Conservation (phyloP, 2,797 vertebrate species). For the Ptychobarbus kaznakovi region DNA sequence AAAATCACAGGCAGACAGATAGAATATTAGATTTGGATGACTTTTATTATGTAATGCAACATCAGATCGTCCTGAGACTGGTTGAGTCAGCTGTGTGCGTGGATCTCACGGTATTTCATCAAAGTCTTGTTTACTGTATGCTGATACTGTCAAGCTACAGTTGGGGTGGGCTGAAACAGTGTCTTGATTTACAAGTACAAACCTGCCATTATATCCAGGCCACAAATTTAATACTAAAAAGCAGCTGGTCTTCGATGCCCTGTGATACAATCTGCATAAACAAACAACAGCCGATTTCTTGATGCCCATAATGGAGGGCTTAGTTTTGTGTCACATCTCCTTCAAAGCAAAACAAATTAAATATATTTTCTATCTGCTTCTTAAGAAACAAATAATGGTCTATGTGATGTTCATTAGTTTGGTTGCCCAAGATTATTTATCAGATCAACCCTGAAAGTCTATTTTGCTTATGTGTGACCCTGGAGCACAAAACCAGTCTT, state of each 20-base stretch:
- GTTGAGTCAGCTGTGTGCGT: not conserved
- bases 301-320: not conserved
- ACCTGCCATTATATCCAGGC: conserved; percentile 48
- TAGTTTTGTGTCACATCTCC: not conserved
- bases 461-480: not conserved
- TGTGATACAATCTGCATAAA: not conserved
- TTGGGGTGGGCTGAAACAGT: conserved; percentile 15
- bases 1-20: no score
- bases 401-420: not conserved
- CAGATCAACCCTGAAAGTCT: not conserved
- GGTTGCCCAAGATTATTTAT: not conserved
- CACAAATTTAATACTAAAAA: conserved; percentile 61
- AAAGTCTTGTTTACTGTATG: conserved; percentile 43
- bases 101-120: not conserved
- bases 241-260: not conserved
- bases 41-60: no score
- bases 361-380: conserved; percentile 9
- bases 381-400: conserved; percentile 2
- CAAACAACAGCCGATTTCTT: not conserved
- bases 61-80: no score
- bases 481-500: no score
- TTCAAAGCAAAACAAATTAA: not conserved
- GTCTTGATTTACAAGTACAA: conserved; percentile 45
- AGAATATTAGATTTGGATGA: no score
- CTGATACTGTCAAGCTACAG: conserved; percentile 23